phyloP scores from a whole-genome alignment of 2,888 invertebrate genomes.

The Sthenelais limicola region DNA sequence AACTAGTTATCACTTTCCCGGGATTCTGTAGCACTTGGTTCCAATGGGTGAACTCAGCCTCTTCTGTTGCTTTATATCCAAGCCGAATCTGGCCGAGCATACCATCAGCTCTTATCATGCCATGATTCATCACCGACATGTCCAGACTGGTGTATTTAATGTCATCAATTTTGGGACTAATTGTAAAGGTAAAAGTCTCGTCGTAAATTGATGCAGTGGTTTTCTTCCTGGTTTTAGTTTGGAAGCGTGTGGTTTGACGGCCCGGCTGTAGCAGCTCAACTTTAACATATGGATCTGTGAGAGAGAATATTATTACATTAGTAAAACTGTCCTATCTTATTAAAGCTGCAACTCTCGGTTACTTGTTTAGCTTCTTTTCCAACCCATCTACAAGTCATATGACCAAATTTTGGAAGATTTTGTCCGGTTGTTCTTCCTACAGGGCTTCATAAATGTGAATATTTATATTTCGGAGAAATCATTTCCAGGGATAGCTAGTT shows the following conservation, averaged over 20 bases:
- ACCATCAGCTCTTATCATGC: constrained; percentile 70
- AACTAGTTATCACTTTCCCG: constrained; percentile 65
- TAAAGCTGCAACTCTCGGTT: too few species aligned
- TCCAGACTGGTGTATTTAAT: constrained; percentile 70
- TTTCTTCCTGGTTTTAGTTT: constrained; percentile 60
- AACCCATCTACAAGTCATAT: too few species aligned
- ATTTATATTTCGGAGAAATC: too few species aligned
- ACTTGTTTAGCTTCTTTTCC: too few species aligned
- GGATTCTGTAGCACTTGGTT: constrained; percentile 68
- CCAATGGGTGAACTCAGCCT: constrained; percentile 71
- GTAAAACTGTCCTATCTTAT: too few species aligned
- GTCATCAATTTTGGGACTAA: constrained; percentile 66
- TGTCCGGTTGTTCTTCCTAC: too few species aligned
- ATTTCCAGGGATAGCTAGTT: too few species aligned
- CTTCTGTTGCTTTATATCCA: constrained; percentile 69
- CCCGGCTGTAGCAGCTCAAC: constrained; percentile 68
- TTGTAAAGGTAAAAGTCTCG: constrained; percentile 58
- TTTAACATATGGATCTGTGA: constrained; percentile 72
- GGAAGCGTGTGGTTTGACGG: constrained; percentile 62
- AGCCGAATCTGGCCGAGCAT: constrained; percentile 70
- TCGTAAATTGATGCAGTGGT: constrained; percentile 59
- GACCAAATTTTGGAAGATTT: too few species aligned
- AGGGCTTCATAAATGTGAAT: too few species aligned
- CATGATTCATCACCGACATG: constrained; percentile 66
- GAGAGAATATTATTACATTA: too few species aligned